Base-by-base conservation (phyloP, 2,113 vertebrate genomes). In the Chinchilla lanigera region DNA sequence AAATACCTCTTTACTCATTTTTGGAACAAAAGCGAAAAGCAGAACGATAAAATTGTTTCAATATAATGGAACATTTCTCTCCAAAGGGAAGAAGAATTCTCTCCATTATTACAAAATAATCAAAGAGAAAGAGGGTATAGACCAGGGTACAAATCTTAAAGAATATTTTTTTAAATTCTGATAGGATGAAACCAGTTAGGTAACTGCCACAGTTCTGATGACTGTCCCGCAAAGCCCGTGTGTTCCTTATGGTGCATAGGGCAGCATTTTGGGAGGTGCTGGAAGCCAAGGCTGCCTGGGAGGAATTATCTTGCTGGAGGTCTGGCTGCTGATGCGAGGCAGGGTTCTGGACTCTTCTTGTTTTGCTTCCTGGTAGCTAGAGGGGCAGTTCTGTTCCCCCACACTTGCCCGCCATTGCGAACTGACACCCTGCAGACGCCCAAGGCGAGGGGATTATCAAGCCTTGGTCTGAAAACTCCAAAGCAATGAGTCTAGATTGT, bases 1-100 rank as follows among this genome's bases (percentile, higher is more conserved):
- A 80, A 90, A 77, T 8, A 91, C 35, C 44, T 30, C 71, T 93
- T 94, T 94, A 60, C 38, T 52, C 61, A 89, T 67, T 93, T 97
- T 96, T 84, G 50, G 11, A 56, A 47, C 4, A 78, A 87, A 77
- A 84, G 17, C 30, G 7, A 90, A 88, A 81, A 71, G 89, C 35
- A 20, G 26, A 93, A 86, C 17, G 78, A 56, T 61, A 20, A 67
- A 93, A n/a, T n/a, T 78, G 90, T 93, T 92, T 83, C 60, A 61
- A 89, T 69, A 91, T 50, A 84, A 63, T 60, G n/a, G 3, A 85
- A 84, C 73, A 89, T 73, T 90, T 67, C 19, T 60, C 20, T 86
- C 41, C 8, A 84, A 82, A 60, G 22, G 16, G 24, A 12, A 38
- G 14, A 61, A 41, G 3, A 4, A 7, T 67, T 50, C 7, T 71